Evolutionary conservation across 1,140 invertebrate genomes (phyloP).

Genomic region (Thaumetopoea pityocampa): DNA sequence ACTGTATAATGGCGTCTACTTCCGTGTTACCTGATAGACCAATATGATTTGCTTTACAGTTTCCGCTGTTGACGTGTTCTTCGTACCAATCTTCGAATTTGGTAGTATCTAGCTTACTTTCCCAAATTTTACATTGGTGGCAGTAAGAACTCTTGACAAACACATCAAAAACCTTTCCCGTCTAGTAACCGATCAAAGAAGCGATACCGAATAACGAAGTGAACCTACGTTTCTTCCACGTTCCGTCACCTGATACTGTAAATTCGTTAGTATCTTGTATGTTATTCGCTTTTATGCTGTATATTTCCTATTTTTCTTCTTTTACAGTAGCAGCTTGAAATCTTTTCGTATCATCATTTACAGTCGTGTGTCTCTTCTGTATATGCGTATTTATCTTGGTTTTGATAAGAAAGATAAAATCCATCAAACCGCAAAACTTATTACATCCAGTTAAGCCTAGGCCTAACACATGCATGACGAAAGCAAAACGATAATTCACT

Average conservation of each 20-base stretch:
- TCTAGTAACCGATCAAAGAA: neutral
- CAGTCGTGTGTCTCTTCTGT: neutral
- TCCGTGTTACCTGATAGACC: neutral
- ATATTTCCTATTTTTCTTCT: no score
- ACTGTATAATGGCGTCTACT: neutral
- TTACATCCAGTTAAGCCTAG: neutral
- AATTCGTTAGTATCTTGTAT: no score
- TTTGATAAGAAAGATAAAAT: neutral
- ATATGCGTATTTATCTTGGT: neutral
- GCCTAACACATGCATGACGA: neutral
- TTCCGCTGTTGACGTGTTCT: neutral
- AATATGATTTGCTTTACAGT: neutral
- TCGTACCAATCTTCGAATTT: constrained; percentile 1
- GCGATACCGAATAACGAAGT: no score
- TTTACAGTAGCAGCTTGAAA: no score
- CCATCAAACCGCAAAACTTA: constrained; percentile 1
- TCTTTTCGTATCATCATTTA: no score
- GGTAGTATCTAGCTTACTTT: neutral
- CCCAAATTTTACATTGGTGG: neutral
- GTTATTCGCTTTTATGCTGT: no score
- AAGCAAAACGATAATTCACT: neutral
- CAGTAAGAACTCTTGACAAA: neutral
- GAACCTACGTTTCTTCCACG: no score
- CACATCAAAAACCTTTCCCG: neutral
- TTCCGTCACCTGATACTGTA: no score